Evolutionary conservation across 1,140 invertebrate species (phyloP), one percentile per base, ranked within the genome.

Genomic region (Cryptotermes secundus): DNA sequence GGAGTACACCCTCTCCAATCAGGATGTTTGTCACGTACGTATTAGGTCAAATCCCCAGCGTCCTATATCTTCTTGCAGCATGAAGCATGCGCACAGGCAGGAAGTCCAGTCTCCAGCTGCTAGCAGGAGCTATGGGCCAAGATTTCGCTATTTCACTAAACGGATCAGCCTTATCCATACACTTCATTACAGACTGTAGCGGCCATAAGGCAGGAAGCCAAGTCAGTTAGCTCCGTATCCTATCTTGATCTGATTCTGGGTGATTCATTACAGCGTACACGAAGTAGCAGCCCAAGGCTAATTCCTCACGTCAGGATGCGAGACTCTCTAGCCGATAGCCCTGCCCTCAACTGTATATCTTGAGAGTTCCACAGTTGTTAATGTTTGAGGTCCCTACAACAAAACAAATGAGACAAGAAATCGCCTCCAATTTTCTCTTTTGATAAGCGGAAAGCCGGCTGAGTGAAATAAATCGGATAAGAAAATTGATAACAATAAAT

Each of bases 271-370:
- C 80, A n/a, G 35, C 35, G 26, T 7, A 26, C 35, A 26, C 80
- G 9, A n/a, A 36, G 80, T 31, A 81, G 80, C 34, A 14, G 34
- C 80, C 80, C 80, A 81, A 26, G 80, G 80, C 80, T 81, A 81
- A 81, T 81, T 35, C 80, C 80, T 81, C 80, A 81, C 34, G 80
- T 81, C 80, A 81, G 19, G 35, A 26, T 45, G n/a, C 80, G 26
- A 81, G 80, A 14, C 22, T 38, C 0, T 35, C 34, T 22, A 81
- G 34, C 80, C 80, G 3, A 45, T 36, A 2, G 34, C 35, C 80
- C 34, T 36, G 80, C 35, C 80, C 24, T 16, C 42, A 16, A 35
- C 80, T 0, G 4, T 81, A n/a, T 26, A 72, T 72, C 59, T 31
- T 72, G 26, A 9, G 59, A 72, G 59, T 72, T 31, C 59, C 59